Percentiles rank a stretch among this genome's conserved stretches.
Conservation (phyloP, 1,140 invertebrate species). For the Stenopsyche tienmushanensis region DNA sequence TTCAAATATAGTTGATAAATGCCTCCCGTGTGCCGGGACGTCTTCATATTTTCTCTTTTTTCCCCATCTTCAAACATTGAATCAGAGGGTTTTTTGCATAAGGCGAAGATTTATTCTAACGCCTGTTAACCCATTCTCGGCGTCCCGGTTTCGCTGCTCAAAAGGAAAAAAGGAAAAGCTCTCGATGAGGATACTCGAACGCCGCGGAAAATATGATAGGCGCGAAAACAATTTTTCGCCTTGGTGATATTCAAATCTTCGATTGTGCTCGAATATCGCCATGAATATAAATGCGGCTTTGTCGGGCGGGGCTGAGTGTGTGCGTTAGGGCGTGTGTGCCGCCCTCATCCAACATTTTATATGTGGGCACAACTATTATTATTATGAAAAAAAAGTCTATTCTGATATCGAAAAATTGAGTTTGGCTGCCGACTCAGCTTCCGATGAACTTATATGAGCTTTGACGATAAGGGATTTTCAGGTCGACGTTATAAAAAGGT, state of each 20-base stretch:
- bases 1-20: slow-evolving; percentile 30
- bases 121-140: slow-evolving; percentile 29
- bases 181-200: slow-evolving; percentile 14
- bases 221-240: slow-evolving; percentile 33
- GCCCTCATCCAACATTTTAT: not conserved
- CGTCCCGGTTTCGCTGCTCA: not conserved
- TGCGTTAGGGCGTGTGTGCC: not conserved
- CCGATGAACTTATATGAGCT: too few relatives aligned
- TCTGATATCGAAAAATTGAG: not conserved
- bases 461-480: too few relatives aligned
- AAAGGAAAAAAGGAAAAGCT: not conserved
- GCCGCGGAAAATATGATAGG: slow-evolving; percentile 3
- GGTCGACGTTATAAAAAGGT: too few relatives aligned
- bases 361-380: too few relatives aligned
- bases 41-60: slow-evolving; percentile 35
- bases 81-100: slow-evolving; percentile 35
- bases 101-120: slow-evolving; percentile 35
- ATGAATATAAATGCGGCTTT: slow-evolving; percentile 27
- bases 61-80: slow-evolving; percentile 33
- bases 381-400: too few relatives aligned
- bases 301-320: not conserved
- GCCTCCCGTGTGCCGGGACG: slow-evolving; percentile 18
- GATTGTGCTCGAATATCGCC: slow-evolving; percentile 11
- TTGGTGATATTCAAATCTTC: slow-evolving; percentile 31
- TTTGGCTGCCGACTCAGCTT: too few relatives aligned